Evolutionary conservation across 2,113 vertebrate species (phyloP).

Genomic region (Cettia cetti): DNA sequence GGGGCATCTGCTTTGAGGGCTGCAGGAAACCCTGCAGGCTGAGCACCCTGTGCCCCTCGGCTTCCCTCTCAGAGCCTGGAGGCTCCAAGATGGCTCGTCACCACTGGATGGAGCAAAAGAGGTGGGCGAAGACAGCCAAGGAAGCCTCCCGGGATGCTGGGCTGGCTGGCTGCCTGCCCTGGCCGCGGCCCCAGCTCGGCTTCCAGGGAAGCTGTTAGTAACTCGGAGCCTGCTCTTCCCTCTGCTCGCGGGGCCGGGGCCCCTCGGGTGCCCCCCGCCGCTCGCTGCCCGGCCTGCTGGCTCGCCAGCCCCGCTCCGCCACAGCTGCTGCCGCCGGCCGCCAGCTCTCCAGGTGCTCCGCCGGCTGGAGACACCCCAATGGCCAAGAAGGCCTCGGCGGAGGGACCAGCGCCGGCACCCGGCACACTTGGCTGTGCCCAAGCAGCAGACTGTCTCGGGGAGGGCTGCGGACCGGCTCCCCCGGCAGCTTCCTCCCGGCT

Average conservation of each 20-base stretch:
- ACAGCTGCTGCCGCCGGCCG: background rate
- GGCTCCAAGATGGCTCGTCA: constrained; percentile 6
- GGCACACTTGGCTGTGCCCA: background rate
- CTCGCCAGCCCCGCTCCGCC: background rate
- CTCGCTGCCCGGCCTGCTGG: background rate
- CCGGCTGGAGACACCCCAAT: background rate
- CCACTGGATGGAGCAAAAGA: constrained; percentile 62
- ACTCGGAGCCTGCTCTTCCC: background rate
- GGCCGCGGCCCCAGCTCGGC: background rate
- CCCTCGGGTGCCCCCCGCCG: background rate
- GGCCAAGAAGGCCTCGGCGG: background rate
- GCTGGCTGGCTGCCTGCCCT: background rate
- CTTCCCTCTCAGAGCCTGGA: background rate
- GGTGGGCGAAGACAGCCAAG: constrained; percentile 5
- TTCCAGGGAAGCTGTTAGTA: constrained; percentile 36
- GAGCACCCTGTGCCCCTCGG: background rate
- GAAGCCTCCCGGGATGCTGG: background rate
- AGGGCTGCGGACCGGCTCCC: background rate
- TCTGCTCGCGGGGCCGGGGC: background rate
- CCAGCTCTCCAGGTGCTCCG: background rate
- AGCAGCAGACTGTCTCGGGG: background rate
- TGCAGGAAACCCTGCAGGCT: background rate
- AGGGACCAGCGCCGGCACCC: background rate
- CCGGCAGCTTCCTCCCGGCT: background rate
- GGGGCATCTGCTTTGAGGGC: background rate